Evolutionary conservation across 2,888 invertebrate species (phyloP).

Genomic region (Ptychoptera contaminata): DNA sequence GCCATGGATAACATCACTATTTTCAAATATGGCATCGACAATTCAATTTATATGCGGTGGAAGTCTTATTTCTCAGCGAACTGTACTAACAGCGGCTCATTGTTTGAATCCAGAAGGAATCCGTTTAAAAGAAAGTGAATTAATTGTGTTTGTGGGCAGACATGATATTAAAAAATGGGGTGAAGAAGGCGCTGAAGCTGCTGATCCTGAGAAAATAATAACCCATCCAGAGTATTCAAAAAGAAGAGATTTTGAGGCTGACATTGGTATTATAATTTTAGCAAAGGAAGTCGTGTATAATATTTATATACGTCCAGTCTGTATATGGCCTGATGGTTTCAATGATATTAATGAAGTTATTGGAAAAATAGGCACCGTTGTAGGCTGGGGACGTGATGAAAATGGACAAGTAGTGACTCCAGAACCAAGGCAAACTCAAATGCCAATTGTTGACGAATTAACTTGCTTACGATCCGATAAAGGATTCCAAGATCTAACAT

Average conservation of each 20-base stretch:
- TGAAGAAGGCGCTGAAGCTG: slow-evolving; percentile 19
- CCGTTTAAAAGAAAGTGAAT: slow-evolving; percentile 21
- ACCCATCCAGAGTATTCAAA: slow-evolving; percentile 31
- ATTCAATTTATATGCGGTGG: slow-evolving; percentile 29
- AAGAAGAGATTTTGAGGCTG: slow-evolving; percentile 29
- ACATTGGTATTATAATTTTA: slow-evolving; percentile 34
- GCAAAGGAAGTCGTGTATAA: slow-evolving; percentile 28
- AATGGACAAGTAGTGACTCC: slow-evolving; percentile 16
- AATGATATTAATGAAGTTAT: slow-evolving; percentile 23
- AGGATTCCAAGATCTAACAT: slow-evolving; percentile 25
- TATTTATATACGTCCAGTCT: slow-evolving; percentile 32
- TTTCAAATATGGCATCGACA: slow-evolving; percentile 33
- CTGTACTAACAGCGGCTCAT: too few species aligned
- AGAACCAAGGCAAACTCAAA: slow-evolving; percentile 29
- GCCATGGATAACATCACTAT: slow-evolving; percentile 55
- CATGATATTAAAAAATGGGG: slow-evolving; percentile 30
- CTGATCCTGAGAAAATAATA: neutral
- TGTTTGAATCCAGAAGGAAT: slow-evolving; percentile 11
- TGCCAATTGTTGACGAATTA: slow-evolving; percentile 36
- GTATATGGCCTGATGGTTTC: slow-evolving; percentile 33
- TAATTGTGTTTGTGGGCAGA: slow-evolving; percentile 32
- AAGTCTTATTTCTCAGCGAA: slow-evolving; percentile 19
- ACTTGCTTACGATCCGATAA: slow-evolving; percentile 33
- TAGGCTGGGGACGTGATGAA: slow-evolving; percentile 37
- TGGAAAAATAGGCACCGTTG: slow-evolving; percentile 32